Evolutionary conservation across 1,140 invertebrate species (phyloP).

Genomic region (Apolygus lucorum): DNA sequence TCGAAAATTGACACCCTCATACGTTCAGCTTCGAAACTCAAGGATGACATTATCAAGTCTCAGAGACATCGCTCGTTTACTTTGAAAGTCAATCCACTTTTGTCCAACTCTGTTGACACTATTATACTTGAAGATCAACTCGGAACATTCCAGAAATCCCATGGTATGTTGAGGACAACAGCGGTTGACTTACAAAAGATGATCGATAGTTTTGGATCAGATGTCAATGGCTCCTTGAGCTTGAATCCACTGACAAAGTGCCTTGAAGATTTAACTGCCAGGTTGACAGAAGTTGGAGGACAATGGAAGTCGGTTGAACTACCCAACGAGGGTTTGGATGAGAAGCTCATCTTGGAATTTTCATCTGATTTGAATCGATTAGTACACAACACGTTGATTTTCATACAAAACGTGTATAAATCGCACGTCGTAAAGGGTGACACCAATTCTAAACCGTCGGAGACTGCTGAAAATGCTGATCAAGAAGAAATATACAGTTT

Average conservation of each 20-base stretch:
- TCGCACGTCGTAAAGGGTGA: conserved; percentile 39
- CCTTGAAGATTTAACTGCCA: conserved; percentile 17
- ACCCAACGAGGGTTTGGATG: neutral
- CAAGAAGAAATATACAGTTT: conserved; percentile 40
- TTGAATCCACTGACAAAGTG: conserved; percentile 25
- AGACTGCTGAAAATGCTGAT: conserved; percentile 37
- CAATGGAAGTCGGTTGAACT: neutral
- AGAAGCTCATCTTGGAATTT: neutral
- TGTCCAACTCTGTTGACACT: neutral
- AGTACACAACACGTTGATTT: conserved; percentile 45
- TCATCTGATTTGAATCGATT: conserved; percentile 26
- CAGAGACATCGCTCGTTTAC: conserved; percentile 19
- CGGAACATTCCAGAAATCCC: conserved; percentile 10
- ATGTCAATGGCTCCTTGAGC: conserved; percentile 9
- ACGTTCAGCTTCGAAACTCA: conserved; percentile 10
- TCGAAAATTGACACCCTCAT: conserved; percentile 21
- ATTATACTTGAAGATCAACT: neutral
- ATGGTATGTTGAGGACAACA: conserved; percentile 18
- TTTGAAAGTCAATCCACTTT: neutral
- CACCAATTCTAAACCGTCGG: neutral
- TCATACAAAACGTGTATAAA: conserved; percentile 62
- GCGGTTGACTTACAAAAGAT: conserved; percentile 6
- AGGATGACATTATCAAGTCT: neutral
- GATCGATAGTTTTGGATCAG: conserved; percentile 21
- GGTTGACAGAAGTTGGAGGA: conserved; percentile 10